These are phyloP conservation scores for Tragelaphus eurycerus DNA, from an alignment of 2,797 vertebrate genomes.

Conservation along the genomic window DNA sequence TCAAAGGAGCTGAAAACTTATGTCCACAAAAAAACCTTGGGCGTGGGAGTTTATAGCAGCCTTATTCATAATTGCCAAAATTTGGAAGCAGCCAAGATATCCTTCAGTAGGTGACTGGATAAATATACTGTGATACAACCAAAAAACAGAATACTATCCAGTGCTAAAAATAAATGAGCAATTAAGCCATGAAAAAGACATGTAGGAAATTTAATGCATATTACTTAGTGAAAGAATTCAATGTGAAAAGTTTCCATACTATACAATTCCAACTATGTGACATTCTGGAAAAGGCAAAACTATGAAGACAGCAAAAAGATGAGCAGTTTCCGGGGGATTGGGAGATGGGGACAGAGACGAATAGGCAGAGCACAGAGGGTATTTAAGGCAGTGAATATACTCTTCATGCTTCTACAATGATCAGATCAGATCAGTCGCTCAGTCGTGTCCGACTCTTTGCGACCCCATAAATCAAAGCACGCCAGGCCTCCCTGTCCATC, in stretches of 20 bases:
- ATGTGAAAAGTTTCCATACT: background rate
- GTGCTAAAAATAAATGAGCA: background rate
- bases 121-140: background rate
- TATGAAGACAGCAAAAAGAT: too few relatives aligned
- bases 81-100: background rate
- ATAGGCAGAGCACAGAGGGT: background rate
- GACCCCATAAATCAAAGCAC: too few relatives aligned
- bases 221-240: background rate
- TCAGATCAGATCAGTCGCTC: too few relatives aligned
- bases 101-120: background rate
- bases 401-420: fast-evolving
- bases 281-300: background rate
- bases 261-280: background rate
- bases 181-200: background rate
- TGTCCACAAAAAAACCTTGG: background rate
- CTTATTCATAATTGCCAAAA: background rate
- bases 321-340: background rate
- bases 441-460: too few relatives aligned
- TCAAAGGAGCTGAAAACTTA: background rate
- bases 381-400: background rate
- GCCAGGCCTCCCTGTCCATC: too few relatives aligned
- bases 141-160: background rate
- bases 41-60: background rate
- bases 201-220: background rate
- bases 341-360: background rate